Percentiles rank a stretch among this genome's conserved stretches.
Evolutionary conservation across 2,888 invertebrate genomes (phyloP).

Genomic region (Lepidochrysops patricia): DNA sequence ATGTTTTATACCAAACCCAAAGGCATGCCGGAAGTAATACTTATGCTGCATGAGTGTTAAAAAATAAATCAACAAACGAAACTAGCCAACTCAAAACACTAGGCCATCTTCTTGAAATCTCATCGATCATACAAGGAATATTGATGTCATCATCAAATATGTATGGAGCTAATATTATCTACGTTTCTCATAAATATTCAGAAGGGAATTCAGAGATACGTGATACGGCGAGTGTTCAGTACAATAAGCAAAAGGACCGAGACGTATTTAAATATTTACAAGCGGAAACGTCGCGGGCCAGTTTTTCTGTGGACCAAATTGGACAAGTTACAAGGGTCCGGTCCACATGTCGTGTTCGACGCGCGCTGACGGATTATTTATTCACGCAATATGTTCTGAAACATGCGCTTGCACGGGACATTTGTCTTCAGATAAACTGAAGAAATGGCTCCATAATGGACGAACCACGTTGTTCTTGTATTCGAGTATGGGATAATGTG

Average conservation of each 20-base stretch:
- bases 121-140: no score
- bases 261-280: background rate
- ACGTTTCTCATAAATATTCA: background rate
- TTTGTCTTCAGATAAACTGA: background rate
- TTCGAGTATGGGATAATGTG: no score
- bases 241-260: background rate
- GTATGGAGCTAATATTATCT: background rate
- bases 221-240: no score
- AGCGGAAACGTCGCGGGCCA: background rate
- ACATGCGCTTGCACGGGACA: background rate
- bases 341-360: background rate
- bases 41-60: no score
- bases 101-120: no score
- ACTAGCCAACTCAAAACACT: no score
- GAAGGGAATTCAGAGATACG: background rate
- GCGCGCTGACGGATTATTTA: background rate
- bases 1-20: no score
- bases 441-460: background rate
- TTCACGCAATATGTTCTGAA: background rate
- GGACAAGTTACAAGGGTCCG: constrained; percentile 5
- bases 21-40: no score
- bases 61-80: no score
- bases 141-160: no score
- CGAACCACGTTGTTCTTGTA: background rate
- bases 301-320: background rate